Evolutionary conservation across 2,888 invertebrate species (phyloP).

Genomic region (Aporophyla lueneburgensis): DNA sequence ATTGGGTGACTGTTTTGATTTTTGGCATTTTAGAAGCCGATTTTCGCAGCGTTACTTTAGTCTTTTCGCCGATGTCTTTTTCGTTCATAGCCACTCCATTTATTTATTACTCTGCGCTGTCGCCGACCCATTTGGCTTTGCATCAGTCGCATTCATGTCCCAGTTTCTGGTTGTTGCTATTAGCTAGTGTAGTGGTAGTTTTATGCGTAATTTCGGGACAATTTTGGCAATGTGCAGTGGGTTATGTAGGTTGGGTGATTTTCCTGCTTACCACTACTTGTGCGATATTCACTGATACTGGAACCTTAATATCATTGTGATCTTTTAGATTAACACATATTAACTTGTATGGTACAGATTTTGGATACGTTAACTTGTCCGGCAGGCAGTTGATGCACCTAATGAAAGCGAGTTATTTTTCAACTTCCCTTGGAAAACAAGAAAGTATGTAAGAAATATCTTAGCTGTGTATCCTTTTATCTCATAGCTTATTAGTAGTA

Average conservation of each 20-base stretch:
- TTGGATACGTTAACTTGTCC: too few relatives aligned
- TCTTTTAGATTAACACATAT: neutral
- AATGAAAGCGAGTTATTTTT: neutral
- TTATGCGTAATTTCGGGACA: slow-evolving; percentile 29
- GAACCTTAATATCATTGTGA: neutral
- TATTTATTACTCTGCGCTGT: slow-evolving; percentile 5
- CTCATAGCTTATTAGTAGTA: too few relatives aligned
- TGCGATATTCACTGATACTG: neutral
- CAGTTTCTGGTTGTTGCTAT: slow-evolving; percentile 40
- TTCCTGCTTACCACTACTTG: neutral
- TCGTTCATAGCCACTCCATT: slow-evolving; percentile 25
- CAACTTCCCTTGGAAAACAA: too few relatives aligned
- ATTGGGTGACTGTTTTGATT: neutral
- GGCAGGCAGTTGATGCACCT: neutral
- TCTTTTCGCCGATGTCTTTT: neutral
- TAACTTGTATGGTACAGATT: neutral
- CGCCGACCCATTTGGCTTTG: slow-evolving; percentile 59
- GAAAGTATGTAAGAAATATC: neutral
- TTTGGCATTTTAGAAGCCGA: neutral
- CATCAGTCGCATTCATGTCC: slow-evolving; percentile 45
- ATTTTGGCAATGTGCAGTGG: slow-evolving; percentile 36
- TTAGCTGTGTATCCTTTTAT: neutral
- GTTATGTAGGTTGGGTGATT: neutral
- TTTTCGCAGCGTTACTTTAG: neutral
- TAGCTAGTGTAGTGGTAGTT: slow-evolving; percentile 23